Evolutionary conservation across 2,888 invertebrate species (phyloP).

Genomic region (Lithophane leautieri): DNA sequence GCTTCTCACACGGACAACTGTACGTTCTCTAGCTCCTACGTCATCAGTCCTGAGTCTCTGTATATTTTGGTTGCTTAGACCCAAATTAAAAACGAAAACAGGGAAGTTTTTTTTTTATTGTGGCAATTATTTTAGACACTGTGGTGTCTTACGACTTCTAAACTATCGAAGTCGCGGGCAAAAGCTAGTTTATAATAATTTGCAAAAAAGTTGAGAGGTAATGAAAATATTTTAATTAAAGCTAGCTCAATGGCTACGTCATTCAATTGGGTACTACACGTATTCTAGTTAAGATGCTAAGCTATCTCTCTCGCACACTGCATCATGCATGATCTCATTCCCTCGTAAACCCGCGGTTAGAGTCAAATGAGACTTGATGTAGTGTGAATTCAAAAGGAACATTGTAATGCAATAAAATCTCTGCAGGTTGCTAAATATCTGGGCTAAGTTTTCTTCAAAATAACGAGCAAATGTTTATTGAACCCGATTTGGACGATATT

Average conservation of each 20-base stretch:
- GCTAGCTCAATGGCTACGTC: neutral
- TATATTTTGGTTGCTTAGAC: neutral
- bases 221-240: slow-evolving; percentile 1
- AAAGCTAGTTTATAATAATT: neutral
- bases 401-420: slow-evolving; percentile 13
- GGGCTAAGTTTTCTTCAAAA: slow-evolving; percentile 4
- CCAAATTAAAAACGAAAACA: neutral
- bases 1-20: too few relatives aligned
- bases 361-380: slow-evolving; percentile 38
- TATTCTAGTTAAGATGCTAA: slow-evolving; percentile 20
- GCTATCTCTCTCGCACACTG: slow-evolving; percentile 43
- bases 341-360: slow-evolving; percentile 38
- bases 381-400: slow-evolving; percentile 11
- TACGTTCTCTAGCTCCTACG: too few relatives aligned
- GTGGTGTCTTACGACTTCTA: neutral
- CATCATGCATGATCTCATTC: slow-evolving; percentile 52
- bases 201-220: neutral
- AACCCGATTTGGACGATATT: slow-evolving; percentile 1
- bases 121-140: too few relatives aligned
- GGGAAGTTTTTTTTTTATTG: too few relatives aligned
- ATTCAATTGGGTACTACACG: slow-evolving; percentile 1
- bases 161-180: neutral
- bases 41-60: neutral
- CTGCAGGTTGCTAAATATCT: slow-evolving; percentile 19
- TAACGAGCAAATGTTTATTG: slow-evolving; percentile 2